Conservation (phyloP, 2,888 invertebrate species). For the Apamea epomidion region DNA sequence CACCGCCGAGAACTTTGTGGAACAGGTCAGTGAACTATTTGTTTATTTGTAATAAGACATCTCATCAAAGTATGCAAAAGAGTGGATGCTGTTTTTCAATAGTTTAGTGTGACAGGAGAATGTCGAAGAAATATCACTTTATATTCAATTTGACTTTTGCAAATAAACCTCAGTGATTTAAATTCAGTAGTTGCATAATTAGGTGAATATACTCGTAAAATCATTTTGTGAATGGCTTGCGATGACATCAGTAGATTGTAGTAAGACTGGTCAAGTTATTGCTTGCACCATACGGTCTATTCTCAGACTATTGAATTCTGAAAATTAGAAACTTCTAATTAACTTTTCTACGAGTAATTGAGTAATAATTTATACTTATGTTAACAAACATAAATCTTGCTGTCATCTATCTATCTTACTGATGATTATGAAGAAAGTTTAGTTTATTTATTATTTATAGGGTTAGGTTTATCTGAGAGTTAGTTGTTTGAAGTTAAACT, state of each 20-base stretch:
- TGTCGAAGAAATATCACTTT: not conserved
- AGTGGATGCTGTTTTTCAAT: slow-evolving; percentile 45
- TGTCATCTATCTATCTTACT: slow-evolving; percentile 19
- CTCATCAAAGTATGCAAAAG: slow-evolving; percentile 24
- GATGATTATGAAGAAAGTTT: slow-evolving; percentile 29
- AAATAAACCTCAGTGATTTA: slow-evolving; percentile 7
- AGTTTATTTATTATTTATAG: not conserved
- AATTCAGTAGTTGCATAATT: slow-evolving; percentile 2
- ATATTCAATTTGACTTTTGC: not conserved
- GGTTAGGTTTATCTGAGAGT: not conserved
- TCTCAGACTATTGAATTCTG: slow-evolving; percentile 33
- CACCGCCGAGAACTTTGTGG: slow-evolving; percentile 96
- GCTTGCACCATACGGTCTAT: not conserved
- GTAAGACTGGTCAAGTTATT: not conserved
- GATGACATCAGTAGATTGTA: not conserved
- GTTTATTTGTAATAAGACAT: slow-evolving; percentile 43
- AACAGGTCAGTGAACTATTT: slow-evolving; percentile 93
- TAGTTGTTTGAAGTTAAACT: not conserved
- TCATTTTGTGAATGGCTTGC: slow-evolving; percentile 1
- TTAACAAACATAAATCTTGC: slow-evolving; percentile 32
- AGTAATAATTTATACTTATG: slow-evolving; percentile 41
- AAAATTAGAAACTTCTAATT: slow-evolving; percentile 46
- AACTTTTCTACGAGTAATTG: slow-evolving; percentile 37
- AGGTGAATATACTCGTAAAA: not conserved
- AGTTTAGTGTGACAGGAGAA: not conserved